Percentiles rank a stretch among this genome's conserved stretches.
These are phyloP conservation scores for Crotalus viridis DNA, from an alignment of 2,113 vertebrate species.

Conservation along the genomic window DNA sequence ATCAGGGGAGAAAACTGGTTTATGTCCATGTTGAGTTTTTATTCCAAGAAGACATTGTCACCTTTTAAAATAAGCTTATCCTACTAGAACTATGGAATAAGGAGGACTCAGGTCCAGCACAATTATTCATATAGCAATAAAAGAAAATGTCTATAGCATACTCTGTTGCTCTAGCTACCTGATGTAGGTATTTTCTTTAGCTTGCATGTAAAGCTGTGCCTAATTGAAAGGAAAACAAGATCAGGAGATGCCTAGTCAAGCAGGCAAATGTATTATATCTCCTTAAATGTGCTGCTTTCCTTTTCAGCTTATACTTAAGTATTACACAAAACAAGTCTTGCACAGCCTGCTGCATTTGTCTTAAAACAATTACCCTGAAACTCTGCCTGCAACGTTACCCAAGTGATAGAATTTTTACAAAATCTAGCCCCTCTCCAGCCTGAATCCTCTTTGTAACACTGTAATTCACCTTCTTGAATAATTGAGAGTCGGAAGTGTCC, in stretches of 20 bases:
- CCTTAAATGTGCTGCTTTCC: conserved; percentile 50
- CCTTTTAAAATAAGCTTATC: not conserved
- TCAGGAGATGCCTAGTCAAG: conserved; percentile 62
- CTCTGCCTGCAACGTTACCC: not conserved
- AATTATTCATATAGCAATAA: not conserved
- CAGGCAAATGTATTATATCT: conserved; percentile 56
- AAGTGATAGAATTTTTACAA: not conserved
- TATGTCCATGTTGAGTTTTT: not conserved
- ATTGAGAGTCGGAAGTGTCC: not conserved
- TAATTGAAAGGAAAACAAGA: conserved; percentile 70
- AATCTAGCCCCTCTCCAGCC: not conserved
- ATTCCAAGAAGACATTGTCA: not conserved
- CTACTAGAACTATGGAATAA: not conserved
- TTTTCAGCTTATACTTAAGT: conserved; percentile 3
- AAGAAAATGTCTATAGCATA: not conserved
- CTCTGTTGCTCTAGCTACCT: conserved; percentile 28
- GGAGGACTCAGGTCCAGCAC: not conserved
- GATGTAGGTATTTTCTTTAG: conserved; percentile 44
- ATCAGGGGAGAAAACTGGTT: not conserved
- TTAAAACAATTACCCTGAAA: not conserved
- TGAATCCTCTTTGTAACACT: not conserved
- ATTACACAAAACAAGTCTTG: not conserved
- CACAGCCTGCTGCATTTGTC: not conserved
- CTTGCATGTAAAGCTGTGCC: conserved; percentile 53
- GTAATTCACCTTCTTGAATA: not conserved